A percentile compares a stretch with the other conserved stretches of the same genome.
Evolutionary conservation across 2,888 invertebrate genomes (phyloP).

Genomic region (Lottia gigantea): DNA sequence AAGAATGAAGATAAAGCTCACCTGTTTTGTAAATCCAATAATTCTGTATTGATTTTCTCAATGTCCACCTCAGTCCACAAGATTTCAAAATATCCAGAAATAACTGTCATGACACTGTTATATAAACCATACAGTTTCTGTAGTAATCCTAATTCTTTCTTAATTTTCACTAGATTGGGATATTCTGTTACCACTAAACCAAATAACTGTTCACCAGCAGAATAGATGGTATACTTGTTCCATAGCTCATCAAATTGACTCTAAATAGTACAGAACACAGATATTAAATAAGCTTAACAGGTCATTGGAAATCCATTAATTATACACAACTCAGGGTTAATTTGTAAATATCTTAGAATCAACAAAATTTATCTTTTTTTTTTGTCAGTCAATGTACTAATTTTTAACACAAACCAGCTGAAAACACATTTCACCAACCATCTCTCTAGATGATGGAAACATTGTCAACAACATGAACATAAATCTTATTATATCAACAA

Average conservation of each 20-base stretch:
- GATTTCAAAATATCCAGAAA: conserved; percentile 65
- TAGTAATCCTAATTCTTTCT: conserved; percentile 63
- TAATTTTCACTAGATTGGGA: conserved; percentile 53
- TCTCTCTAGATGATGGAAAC: too few relatives aligned
- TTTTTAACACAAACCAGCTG: too few relatives aligned
- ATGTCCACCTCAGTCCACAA: conserved; percentile 67
- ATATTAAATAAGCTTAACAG: too few relatives aligned
- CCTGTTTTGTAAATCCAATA: conserved; percentile 65
- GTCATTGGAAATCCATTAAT: too few relatives aligned
- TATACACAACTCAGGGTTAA: too few relatives aligned
- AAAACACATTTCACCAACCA: too few relatives aligned
- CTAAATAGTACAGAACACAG: conserved; percentile 34
- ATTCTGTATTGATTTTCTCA: conserved; percentile 64
- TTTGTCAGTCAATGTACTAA: too few relatives aligned
- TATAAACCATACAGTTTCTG: conserved; percentile 67
- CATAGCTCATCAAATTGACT: conserved; percentile 64
- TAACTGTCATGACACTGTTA: conserved; percentile 62
- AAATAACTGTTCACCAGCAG: conserved; percentile 66
- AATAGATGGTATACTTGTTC: conserved; percentile 62
- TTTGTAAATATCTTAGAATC: too few relatives aligned
- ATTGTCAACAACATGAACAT: too few relatives aligned
- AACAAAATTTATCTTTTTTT: too few relatives aligned
- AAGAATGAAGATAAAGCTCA: conserved; percentile 22
- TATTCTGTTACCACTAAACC: conserved; percentile 65
- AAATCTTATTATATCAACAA: too few relatives aligned